phyloP scores from a whole-genome alignment of 1,140 invertebrate genomes.

The Drosophila baimaii region DNA sequence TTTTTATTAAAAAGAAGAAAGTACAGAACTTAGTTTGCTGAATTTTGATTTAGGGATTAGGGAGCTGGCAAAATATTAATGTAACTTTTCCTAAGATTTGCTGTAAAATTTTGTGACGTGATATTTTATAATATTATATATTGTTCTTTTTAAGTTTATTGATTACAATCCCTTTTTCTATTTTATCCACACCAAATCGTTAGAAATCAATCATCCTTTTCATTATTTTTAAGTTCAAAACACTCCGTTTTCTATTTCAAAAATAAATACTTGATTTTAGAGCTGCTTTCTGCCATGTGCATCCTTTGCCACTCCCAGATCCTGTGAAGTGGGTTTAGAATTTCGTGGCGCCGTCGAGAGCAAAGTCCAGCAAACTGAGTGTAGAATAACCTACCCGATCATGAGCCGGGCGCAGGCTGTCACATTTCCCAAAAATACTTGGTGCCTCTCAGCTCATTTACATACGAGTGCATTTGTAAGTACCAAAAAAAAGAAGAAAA shows the following conservation, averaged over 20 bases:
- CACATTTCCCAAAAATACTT: constrained; percentile 35
- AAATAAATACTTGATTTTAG: background rate
- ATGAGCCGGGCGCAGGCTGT: constrained; percentile 31
- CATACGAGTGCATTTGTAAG: constrained; percentile 24
- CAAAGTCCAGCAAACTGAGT: constrained; percentile 28
- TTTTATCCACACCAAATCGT: background rate
- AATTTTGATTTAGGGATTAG: no score
- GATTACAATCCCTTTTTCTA: background rate
- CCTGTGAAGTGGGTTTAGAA: constrained; percentile 32
- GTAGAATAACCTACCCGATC: constrained; percentile 29
- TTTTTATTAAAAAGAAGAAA: no score
- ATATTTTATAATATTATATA: background rate
- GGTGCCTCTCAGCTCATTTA: constrained; percentile 26
- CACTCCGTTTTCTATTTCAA: background rate
- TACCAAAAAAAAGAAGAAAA: constrained; percentile 6
- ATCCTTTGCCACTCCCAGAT: constrained; percentile 26
- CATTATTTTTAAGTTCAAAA: background rate
- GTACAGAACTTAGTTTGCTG: no score
- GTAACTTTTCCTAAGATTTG: no score
- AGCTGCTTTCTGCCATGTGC: constrained; percentile 1
- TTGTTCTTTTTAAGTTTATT: background rate
- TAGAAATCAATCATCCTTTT: background rate
- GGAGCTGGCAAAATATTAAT: no score
- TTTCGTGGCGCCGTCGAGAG: constrained; percentile 70
- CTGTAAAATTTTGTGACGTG: background rate